Evolutionary conservation across 1,140 invertebrate genomes (phyloP), one percentile per base, ranked within the genome.

Genomic region (Amyelois transitella): DNA sequence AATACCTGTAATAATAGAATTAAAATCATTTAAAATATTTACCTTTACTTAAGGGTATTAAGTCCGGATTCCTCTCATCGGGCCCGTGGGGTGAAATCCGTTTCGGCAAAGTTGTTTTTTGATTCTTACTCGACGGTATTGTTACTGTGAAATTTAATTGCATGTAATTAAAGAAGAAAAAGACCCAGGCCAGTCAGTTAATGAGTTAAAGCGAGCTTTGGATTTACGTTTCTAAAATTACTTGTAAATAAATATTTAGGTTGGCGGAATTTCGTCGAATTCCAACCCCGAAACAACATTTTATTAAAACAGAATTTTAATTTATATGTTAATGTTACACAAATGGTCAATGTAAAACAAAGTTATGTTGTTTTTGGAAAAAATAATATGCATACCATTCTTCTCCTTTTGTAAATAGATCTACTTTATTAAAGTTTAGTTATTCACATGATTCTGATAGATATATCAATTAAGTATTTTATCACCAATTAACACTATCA

Each of bases 21-120:
- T 5, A 38, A 38, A 8, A 8, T 38, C 4, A 24, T 5, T 24
- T 24, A 8, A 38, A 57, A 59, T 60, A 81, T 84, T 89, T 90
- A 96, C 95, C 94, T 94, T 96, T 95, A 84, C 94, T 95, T 72
- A 94, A 92, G 5, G 95, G 95, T 55, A 96, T 94, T 48, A 96
- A 92, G 80, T 96, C 95, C 1, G 95, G 94, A 88, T 96, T 96
- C 64, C 94, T 92, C 70, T 96, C 94, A 68, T 96, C 94, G 1
- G 69, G 60, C 14, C 54, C 57, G 51, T 62, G 69, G 2, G 64
- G 69, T 0, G 81, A 80, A 43, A 67, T 76, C 24, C 79, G 62
- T 48, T 83, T 85, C 20, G 72, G 71, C 25, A 75, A 53, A 4
- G 74, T 58, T 6, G 73, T 72, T 45, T 84, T 85, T 56, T 85